Base-by-base conservation (phyloP, 2,888 invertebrate species). In the Elegia similella region DNA sequence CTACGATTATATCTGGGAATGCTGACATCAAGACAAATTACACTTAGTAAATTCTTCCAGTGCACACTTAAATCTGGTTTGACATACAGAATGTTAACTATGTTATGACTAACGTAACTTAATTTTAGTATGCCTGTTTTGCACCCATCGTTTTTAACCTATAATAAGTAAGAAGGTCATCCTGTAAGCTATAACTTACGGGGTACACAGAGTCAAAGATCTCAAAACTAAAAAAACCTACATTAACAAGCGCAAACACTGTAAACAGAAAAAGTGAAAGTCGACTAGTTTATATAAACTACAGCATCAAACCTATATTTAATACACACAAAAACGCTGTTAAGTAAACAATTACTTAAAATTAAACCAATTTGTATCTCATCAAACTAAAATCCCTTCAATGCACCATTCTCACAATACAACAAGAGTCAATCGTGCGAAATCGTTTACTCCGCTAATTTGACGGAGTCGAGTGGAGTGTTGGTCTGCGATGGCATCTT, bases 401-500 rank as follows among this genome's bases (percentile, higher is more conserved):
- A n/a, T 38, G 42, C 12, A n/a, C 12, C 34, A 42, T 17, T 23
- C 13, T 42, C 38, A 38, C 46, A 47, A 16, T 17, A 29, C 48
- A 56, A 69, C 64, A 67, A 62, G 62, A 62, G 63, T 62, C 65
- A 68, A 59, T 59, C 50, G 57, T 58, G 56, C 62, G 63, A 66
- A 64, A 72, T 69, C 76, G 70, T 75, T 78, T 74, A 86, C 82
- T 67, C 75, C 70, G 82, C 89, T 90, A 90, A 91, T 91, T 89
- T 86, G 84, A 85, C 84, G 78, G 77, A 83, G 81, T 75, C 77
- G 73, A 73, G 68, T 68, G 74, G 75, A 80, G 84, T 83, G 84
- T 84, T 64, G 80, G 72, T 69, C 72, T 66, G 80, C 81, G 89
- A 90, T 88, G 87, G 84, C 85, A 91, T 91, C 90, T 91, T 88